These are phyloP conservation scores for Kuschelorhynchus macadamiae DNA, from an alignment of 2,888 invertebrate genomes.

Conservation along the genomic window DNA sequence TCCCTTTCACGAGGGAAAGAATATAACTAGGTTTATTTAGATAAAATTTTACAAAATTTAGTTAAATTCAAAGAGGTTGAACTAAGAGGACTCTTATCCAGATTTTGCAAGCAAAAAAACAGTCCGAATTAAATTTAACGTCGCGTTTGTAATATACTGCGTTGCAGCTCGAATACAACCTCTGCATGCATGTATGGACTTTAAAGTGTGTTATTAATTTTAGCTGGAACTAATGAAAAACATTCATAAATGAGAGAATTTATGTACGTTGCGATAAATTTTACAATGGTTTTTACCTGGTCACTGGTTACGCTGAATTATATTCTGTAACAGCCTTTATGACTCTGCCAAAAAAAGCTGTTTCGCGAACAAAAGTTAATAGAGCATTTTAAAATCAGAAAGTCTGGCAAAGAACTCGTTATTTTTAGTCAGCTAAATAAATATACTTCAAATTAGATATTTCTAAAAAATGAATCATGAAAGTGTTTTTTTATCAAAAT, in stretches of 20 bases:
- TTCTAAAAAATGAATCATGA: too few relatives aligned
- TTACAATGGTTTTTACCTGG: constrained; percentile 11
- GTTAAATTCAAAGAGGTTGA: too few relatives aligned
- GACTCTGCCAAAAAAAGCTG: constrained; percentile 5
- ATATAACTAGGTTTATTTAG: too few relatives aligned
- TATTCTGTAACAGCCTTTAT: not conserved
- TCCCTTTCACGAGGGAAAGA: too few relatives aligned
- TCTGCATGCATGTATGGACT: constrained; percentile 13
- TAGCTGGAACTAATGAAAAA: constrained; percentile 19
- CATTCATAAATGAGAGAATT: constrained; percentile 20
- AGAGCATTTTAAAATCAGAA: not conserved
- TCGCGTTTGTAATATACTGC: constrained; percentile 4
- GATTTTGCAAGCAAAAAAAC: not conserved
- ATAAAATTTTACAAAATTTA: too few relatives aligned
- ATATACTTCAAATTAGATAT: too few relatives aligned
- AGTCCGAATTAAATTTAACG: constrained; percentile 1
- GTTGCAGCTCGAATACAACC: constrained; percentile 6
- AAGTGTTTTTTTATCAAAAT: too few relatives aligned
- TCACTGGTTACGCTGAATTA: constrained; percentile 8
- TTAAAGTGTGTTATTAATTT: constrained; percentile 12
- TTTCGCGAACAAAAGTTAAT: not conserved
- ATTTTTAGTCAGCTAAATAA: too few relatives aligned
- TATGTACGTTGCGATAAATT: constrained; percentile 23
- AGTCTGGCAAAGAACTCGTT: too few relatives aligned
- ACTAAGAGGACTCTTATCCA: not conserved